These are phyloP conservation scores for Drosophila parvula DNA, from an alignment of 1,140 invertebrate genomes.

Conservation along the genomic window DNA sequence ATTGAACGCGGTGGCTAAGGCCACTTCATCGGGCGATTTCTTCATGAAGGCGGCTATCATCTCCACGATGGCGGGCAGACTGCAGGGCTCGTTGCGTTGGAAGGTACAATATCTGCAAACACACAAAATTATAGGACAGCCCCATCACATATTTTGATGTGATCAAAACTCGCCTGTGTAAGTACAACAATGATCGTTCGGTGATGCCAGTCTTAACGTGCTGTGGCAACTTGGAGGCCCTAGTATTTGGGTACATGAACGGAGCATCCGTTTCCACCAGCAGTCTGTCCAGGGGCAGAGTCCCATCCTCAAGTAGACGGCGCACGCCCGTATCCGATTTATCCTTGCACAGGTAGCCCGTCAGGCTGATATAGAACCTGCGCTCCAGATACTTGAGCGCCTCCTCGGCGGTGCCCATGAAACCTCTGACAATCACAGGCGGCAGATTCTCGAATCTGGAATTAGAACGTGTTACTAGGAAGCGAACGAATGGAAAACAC, in stretches of 20 bases:
- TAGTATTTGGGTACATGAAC: conserved; percentile 97
- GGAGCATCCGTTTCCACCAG: conserved; percentile 97
- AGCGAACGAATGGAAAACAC: neutral
- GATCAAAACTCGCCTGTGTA: conserved; percentile 69
- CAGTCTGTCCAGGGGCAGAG: conserved; percentile 92
- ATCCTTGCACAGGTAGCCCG: conserved; percentile 88
- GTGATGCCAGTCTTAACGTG: conserved; percentile 94
- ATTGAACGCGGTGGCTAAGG: conserved; percentile 96
- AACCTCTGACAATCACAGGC: conserved; percentile 95
- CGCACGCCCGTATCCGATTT: conserved; percentile 95
- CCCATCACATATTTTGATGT: too few relatives aligned
- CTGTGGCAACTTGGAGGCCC: conserved; percentile 94
- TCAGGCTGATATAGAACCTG: conserved; percentile 94
- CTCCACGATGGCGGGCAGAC: conserved; percentile 95
- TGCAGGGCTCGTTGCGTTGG: conserved; percentile 98
- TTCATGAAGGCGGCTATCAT: conserved; percentile 96
- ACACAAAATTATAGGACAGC: neutral
- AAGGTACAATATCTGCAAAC: conserved; percentile 94
- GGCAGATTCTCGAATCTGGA: conserved; percentile 87
- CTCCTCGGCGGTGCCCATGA: conserved; percentile 94
- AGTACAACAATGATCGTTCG: conserved; percentile 88
- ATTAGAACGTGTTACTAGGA: neutral
- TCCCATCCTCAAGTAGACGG: conserved; percentile 91
- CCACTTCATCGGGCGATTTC: conserved; percentile 94
- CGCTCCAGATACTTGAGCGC: conserved; percentile 93